phyloP scores from a whole-genome alignment of 2,888 invertebrate species.

The Ornithoptera alexandrae region DNA sequence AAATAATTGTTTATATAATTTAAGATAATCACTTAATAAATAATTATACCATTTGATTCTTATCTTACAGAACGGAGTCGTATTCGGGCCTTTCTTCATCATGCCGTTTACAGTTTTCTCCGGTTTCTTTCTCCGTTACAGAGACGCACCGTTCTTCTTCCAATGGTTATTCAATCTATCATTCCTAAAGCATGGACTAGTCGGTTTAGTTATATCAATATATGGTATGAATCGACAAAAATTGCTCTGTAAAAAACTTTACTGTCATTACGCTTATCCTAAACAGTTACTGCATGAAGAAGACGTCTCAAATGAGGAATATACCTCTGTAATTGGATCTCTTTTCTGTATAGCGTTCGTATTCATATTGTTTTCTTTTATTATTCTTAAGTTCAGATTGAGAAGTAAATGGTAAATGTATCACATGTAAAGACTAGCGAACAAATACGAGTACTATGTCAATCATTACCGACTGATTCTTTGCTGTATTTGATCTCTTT shows the following conservation, averaged over 20 bases:
- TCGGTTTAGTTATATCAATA: constrained; percentile 89
- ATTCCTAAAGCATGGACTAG: constrained; percentile 93
- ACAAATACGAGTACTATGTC: not conserved
- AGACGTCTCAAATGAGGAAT: constrained; percentile 84
- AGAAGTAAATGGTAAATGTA: constrained; percentile 71
- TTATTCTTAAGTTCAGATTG: constrained; percentile 83
- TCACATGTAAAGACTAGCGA: not conserved
- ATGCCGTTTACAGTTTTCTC: constrained; percentile 95
- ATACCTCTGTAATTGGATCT: constrained; percentile 82
- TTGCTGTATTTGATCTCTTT: constrained; percentile 11
- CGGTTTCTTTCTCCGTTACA: constrained; percentile 93
- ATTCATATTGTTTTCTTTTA: constrained; percentile 83
- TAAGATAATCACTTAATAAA: not conserved
- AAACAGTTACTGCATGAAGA: constrained; percentile 86
- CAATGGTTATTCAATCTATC: constrained; percentile 94
- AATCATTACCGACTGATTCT: constrained; percentile 20
- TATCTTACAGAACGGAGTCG: constrained; percentile 87
- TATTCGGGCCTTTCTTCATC: constrained; percentile 92
- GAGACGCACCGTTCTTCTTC: constrained; percentile 87
- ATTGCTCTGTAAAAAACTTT: constrained; percentile 86
- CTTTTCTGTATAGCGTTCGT: constrained; percentile 82
- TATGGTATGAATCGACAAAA: constrained; percentile 89
- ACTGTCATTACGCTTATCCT: constrained; percentile 87
- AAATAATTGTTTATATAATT: not conserved
- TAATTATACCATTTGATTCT: not conserved